Evolutionary conservation across 2,797 vertebrate genomes (phyloP), one percentile per base, ranked within the genome.

Genomic region (Danio kyathit): DNA sequence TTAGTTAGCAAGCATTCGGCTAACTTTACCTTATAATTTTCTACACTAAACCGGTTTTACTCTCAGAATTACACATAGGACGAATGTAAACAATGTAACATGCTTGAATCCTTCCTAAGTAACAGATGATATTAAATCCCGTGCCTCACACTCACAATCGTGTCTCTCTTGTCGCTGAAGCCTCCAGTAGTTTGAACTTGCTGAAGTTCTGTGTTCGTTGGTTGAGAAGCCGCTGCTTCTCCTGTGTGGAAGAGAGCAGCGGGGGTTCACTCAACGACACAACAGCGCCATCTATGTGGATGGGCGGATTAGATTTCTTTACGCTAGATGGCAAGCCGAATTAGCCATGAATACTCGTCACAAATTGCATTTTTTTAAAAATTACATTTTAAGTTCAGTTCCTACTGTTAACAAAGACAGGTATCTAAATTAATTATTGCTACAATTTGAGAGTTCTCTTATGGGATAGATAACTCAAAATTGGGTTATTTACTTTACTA

Each of bases 181-280:
- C 19, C 7, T 57, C 21, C 29, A 29, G 29, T 1, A n/a, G 60
- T 80, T 74, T 66, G 51, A 74, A 80, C 17, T 56, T 69, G 2
- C 51, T 19, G 74, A 65, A 41, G 29, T 60, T 71, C 72, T 79
- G 59, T 63, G 64, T 64, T 72, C 48, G 69, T 80, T 56, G 78
- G 59, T 73, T 73, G 46, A 61, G 46, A 4, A 14, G 41, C 21
- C 17, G 6, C 67, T 63, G 5, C 16, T 73, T 80, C 69, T n/a
- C 44, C 4, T 5, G 14, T 40, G 5, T 19, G 17, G n/a, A 44
- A 43, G 17, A 12, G 21, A 67, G 11, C 10, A 13, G 44, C 17
- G 64, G 64, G 16, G 60, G n/a, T n/a, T 70, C 19, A 5, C 14
- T 14, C 8, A 21, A 5, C 10, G 1, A 44, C 0, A 19, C 57